These are phyloP conservation scores for Calycopis cecrops DNA, from an alignment of 1,140 invertebrate species.

Conservation along the genomic window DNA sequence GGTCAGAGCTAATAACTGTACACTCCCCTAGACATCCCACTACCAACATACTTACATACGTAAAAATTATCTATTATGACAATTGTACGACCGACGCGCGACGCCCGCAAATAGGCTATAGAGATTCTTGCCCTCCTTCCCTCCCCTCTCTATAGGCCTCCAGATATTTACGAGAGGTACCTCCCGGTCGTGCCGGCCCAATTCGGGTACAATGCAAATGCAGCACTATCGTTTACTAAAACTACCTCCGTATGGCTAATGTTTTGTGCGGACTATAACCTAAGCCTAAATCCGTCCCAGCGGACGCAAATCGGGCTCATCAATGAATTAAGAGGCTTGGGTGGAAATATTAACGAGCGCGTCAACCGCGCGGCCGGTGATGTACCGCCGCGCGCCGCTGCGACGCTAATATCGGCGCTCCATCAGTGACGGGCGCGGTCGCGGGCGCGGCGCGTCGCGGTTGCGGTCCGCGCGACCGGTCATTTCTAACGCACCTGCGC, in stretches of 20 bases:
- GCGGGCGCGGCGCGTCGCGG: slow-evolving; percentile 30
- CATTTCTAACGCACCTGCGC: slow-evolving; percentile 11
- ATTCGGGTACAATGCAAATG: no score
- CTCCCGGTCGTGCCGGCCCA: no score
- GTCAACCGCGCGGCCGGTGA: slow-evolving; percentile 40
- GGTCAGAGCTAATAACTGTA: no score
- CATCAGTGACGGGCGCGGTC: slow-evolving; percentile 48
- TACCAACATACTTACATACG: no score
- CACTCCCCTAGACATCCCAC: no score
- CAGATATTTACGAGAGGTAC: no score
- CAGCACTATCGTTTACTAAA: no score
- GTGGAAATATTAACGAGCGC: slow-evolving; percentile 35
- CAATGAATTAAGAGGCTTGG: slow-evolving; percentile 14
- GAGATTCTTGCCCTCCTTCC: no score
- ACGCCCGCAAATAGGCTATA: no score
- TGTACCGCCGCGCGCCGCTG: slow-evolving; percentile 39
- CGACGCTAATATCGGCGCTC: slow-evolving; percentile 65
- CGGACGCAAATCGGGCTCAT: slow-evolving; percentile 13
- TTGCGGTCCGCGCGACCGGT: slow-evolving; percentile 30
- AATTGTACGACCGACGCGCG: no score
- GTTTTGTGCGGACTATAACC: not conserved
- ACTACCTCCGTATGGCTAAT: not conserved
- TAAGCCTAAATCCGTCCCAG: not conserved
- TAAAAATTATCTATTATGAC: no score
- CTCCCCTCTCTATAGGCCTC: no score